A percentile compares a stretch with the other conserved stretches of the same genome.
Evolutionary conservation across 2,888 invertebrate species (phyloP).

Genomic region (Arenicola marina): DNA sequence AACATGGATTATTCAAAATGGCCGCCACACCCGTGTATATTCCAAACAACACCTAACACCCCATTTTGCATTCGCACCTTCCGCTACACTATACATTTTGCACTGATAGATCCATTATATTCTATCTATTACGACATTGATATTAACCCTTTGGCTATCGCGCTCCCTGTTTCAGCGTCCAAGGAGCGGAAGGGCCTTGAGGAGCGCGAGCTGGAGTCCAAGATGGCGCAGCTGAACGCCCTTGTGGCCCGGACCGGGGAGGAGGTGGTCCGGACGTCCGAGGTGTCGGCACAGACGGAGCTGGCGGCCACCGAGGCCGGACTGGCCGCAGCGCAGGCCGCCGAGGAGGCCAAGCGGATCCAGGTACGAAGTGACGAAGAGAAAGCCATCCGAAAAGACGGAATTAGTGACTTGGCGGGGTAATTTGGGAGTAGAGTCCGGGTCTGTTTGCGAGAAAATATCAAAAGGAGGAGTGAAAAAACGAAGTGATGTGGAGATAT

Average conservation of each 20-base stretch:
- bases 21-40: too few relatives aligned
- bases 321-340: constrained; percentile 41
- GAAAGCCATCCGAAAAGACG: background rate
- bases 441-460: too few relatives aligned
- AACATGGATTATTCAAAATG: too few relatives aligned
- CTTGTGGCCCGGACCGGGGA: constrained; percentile 48
- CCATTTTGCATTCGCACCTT: too few relatives aligned
- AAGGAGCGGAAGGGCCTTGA: constrained; percentile 39
- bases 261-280: constrained; percentile 46
- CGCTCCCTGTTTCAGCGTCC: background rate
- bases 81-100: too few relatives aligned
- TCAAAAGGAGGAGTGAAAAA: too few relatives aligned
- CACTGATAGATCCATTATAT: too few relatives aligned
- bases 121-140: too few relatives aligned
- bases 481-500: too few relatives aligned
- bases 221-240: constrained; percentile 44
- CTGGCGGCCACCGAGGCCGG: constrained; percentile 35
- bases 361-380: constrained; percentile 10
- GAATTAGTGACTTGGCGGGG: background rate
- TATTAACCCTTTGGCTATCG: too few relatives aligned
- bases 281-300: constrained; percentile 47
- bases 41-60: too few relatives aligned
- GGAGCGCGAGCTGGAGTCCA: constrained; percentile 44
- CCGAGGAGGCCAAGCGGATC: constrained; percentile 26
- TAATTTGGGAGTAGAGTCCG: too few relatives aligned